Conservation (phyloP, 2,888 invertebrate species). For the Temnothorax rugatulus region DNA sequence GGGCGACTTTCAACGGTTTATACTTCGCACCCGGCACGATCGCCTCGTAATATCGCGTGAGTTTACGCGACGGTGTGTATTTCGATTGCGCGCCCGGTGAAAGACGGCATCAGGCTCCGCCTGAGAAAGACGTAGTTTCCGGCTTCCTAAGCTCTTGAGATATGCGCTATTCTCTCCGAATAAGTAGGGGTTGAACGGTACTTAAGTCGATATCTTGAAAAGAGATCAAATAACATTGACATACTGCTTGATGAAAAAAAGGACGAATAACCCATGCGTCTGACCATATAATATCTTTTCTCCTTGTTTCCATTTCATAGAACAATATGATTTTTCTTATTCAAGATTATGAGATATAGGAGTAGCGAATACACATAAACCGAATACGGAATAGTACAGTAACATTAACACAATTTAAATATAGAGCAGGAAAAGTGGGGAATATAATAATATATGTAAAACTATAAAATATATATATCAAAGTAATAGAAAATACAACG, state of each 20-base stretch:
- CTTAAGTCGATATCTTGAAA: background rate
- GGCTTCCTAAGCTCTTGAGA: background rate
- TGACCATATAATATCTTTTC: background rate
- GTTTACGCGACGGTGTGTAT: conserved; percentile 60
- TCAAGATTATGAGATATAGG: background rate
- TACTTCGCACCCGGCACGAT: conserved; percentile 5
- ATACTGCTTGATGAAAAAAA: background rate
- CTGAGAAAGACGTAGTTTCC: conserved; percentile 24
- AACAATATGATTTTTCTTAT: conserved; percentile 5
- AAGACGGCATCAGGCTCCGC: conserved; percentile 9
- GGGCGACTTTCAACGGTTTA: conserved; percentile 53
- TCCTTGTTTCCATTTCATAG: background rate
- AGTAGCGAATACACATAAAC: background rate
- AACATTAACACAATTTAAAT: conserved; percentile 7
- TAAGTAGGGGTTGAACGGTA: background rate
- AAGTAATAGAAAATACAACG: background rate
- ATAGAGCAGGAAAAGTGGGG: background rate
- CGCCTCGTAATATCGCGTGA: conserved; percentile 32
- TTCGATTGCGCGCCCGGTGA: conserved; percentile 42
- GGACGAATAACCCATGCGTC: background rate
- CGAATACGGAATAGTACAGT: background rate
- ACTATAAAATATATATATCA: background rate
- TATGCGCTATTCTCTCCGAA: conserved; percentile 6
- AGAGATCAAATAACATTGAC: background rate
- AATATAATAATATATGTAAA: background rate